Evolutionary conservation across 2,888 invertebrate species (phyloP).

Genomic region (Rhyacophila evoluta): DNA sequence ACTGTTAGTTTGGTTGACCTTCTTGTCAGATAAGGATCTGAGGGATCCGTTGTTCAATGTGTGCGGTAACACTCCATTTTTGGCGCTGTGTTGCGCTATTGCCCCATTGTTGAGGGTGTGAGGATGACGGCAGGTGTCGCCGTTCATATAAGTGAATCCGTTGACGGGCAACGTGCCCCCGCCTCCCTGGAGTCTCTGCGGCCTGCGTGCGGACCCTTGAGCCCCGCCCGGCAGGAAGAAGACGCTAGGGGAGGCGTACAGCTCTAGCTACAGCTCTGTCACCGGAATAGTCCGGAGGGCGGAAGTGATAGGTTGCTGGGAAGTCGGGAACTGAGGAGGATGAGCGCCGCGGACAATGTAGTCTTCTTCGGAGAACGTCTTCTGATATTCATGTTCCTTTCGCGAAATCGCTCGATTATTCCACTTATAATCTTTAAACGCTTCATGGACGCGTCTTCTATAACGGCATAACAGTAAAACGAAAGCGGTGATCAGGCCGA

Average conservation of each 20-base stretch:
- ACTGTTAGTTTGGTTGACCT: slow-evolving; percentile 65
- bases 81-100: slow-evolving; percentile 60
- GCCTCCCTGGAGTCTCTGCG: slow-evolving; percentile 64
- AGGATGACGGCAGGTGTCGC: slow-evolving; percentile 72
- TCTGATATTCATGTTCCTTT: slow-evolving; percentile 90
- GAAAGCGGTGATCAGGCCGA: slow-evolving; percentile 78
- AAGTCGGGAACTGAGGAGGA: slow-evolving; percentile 68
- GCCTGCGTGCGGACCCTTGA: slow-evolving; percentile 66
- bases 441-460: slow-evolving; percentile 83
- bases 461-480: slow-evolving; percentile 83
- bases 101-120: slow-evolving; percentile 69
- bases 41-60: slow-evolving; percentile 69
- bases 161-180: slow-evolving; percentile 77
- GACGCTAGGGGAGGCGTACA: slow-evolving; percentile 89
- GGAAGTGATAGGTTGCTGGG: slow-evolving; percentile 67
- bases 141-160: slow-evolving; percentile 82
- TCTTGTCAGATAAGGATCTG: slow-evolving; percentile 67
- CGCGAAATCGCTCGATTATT: slow-evolving; percentile 78
- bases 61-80: slow-evolving; percentile 55
- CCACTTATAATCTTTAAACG: slow-evolving; percentile 86
- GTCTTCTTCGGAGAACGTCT: slow-evolving; percentile 90
- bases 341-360: slow-evolving; percentile 79
- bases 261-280: slow-evolving; percentile 96
- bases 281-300: slow-evolving; percentile 81
- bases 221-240: slow-evolving; percentile 78